Conservation (phyloP, 2,797 vertebrate species). For the Falco naumanni region DNA sequence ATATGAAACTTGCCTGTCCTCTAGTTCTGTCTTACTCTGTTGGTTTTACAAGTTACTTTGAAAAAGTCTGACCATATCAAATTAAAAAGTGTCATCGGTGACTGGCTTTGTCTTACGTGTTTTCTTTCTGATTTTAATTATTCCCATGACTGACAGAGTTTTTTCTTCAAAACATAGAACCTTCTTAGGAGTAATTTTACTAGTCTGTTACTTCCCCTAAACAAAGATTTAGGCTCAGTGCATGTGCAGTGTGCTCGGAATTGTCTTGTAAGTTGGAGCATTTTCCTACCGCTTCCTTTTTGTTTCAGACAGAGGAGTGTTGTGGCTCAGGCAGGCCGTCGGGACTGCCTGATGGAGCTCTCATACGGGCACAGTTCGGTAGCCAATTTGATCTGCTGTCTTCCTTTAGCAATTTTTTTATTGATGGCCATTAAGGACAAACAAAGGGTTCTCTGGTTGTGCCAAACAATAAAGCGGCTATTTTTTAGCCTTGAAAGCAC, state of each 20-base stretch:
- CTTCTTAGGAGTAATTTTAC: not conserved
- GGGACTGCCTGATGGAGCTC: not conserved
- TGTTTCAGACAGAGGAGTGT: not conserved
- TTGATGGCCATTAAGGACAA: not conserved
- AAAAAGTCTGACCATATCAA: not conserved
- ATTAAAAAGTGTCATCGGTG: slow-evolving; percentile 32
- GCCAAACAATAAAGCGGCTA: not conserved
- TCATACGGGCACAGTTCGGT: not conserved
- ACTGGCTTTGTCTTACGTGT: not conserved
- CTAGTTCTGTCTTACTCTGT: not conserved
- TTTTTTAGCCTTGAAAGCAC: not conserved
- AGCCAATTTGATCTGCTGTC: not conserved
- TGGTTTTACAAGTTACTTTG: not conserved
- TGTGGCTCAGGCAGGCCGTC: not conserved
- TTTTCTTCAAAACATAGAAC: not conserved
- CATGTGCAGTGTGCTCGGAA: not conserved
- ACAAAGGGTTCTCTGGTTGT: not conserved
- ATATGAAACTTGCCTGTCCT: not conserved
- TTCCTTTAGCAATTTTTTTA: not conserved
- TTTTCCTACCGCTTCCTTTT: not conserved
- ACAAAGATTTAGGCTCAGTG: not conserved
- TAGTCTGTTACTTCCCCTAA: not conserved
- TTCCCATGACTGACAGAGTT: not conserved
- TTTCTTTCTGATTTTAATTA: not conserved
- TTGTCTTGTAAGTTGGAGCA: rapidly evolving